Base-by-base conservation (phyloP, 2,113 vertebrate species). In the Cygnus atratus region DNA sequence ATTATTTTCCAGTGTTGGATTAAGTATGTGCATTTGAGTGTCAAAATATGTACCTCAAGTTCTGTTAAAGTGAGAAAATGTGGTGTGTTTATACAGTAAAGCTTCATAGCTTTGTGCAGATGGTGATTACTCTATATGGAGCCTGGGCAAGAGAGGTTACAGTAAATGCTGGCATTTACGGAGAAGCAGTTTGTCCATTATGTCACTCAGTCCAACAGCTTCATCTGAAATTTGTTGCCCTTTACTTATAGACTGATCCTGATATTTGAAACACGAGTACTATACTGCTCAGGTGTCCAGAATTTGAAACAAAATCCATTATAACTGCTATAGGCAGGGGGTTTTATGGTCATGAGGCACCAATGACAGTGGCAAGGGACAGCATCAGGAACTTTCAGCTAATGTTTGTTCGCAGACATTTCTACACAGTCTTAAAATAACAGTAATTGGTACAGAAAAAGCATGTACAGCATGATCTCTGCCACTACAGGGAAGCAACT, bases 281-380 rank as follows among this genome's bases (percentile, higher is more conserved):
- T 90, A 90, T 73, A 78, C 87, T 79, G 80, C 41, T 90, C 72
- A 94, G 88, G 54, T 88, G 70, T 78, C 76, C 86, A 86, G 61
- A 86, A 84, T 88, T 84, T 86, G 92, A 96, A 92, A 71, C 68
- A 83, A 94, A 96, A 90, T 91, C 63, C 43, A 71, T 95, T 93
- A 68, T 66, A 88, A 88, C 43, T 78, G 84, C 70, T 82, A 33
- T 28, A 81, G 46, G 43, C 43, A 63, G 79, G 52, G 43, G 41
- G 0, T 3, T 24, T 88, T 94, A 61, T 57, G 35, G 39, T 65
- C 62, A 31, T 78, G 68, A 63, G 80, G 57, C 92, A 71, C 54
- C 68, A 87, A 57, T 54, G 90, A 75, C 48, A 58, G 61, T 68
- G 54, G 74, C 74, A 78, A 28, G 22, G 62, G 54, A 88, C 88